phyloP scores from a whole-genome alignment of 2,888 invertebrate genomes.

The Perdita meconis region DNA sequence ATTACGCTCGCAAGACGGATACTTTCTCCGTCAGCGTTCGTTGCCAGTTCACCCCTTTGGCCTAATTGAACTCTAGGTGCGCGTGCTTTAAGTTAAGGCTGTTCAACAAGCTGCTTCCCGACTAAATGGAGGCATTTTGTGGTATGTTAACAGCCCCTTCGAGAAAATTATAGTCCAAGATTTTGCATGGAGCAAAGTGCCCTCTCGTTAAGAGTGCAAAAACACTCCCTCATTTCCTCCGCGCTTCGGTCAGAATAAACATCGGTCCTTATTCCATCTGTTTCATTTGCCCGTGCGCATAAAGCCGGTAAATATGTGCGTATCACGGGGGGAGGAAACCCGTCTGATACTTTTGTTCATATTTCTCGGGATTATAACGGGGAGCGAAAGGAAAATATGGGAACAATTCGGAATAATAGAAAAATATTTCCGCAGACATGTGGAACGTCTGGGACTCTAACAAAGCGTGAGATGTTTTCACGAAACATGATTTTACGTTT shows the following conservation, averaged over 20 bases:
- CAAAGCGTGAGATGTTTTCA: too few species aligned
- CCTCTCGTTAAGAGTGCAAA: not conserved
- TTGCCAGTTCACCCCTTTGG: conserved; percentile 11
- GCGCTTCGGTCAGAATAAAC: not conserved
- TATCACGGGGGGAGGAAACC: not conserved
- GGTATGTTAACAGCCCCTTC: conserved; percentile 18
- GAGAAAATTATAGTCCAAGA: conserved; percentile 1
- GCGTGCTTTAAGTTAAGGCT: conserved; percentile 10
- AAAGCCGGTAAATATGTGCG: not conserved
- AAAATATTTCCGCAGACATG: not conserved
- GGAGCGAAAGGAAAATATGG: not conserved
- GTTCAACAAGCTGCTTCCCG: conserved; percentile 20
- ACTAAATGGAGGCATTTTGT: conserved; percentile 23
- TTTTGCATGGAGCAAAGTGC: not conserved
- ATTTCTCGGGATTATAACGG: not conserved
- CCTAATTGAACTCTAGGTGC: conserved; percentile 22
- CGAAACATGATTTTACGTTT: too few species aligned
- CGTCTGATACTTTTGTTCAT: not conserved
- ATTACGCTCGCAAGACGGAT: not conserved
- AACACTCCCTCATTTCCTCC: not conserved
- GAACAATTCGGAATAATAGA: not conserved
- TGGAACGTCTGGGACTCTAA: too few species aligned
- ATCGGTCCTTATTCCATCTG: not conserved
- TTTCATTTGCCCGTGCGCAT: not conserved
- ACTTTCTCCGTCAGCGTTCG: conserved; percentile 2